Evolutionary conservation across 2,113 vertebrate species (phyloP).

Genomic region (Gambusia holbrooki): DNA sequence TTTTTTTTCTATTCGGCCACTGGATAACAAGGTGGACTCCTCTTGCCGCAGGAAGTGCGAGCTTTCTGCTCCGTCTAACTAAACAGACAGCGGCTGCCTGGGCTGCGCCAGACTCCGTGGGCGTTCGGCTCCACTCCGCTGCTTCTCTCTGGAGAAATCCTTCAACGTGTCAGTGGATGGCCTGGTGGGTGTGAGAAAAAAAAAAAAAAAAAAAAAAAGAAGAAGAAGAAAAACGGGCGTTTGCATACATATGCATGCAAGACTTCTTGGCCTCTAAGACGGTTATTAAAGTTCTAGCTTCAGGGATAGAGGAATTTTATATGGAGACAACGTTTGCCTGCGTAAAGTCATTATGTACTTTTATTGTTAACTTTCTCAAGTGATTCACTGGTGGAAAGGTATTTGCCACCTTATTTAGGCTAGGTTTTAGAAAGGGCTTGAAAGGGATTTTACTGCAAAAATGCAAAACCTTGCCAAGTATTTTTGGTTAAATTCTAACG

Average conservation of each 20-base stretch:
- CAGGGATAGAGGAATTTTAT: conserved; percentile 47
- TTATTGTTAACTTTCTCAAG: conserved; percentile 47
- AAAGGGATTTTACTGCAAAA: too few relatives aligned
- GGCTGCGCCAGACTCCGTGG: conserved; percentile 51
- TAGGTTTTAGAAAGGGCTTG: too few relatives aligned
- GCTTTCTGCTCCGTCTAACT: conserved; percentile 53
- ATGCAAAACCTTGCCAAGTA: too few relatives aligned
- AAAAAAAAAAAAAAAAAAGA: neutral
- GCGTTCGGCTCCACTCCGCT: conserved; percentile 56
- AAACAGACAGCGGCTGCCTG: conserved; percentile 44
- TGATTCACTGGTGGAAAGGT: conserved; percentile 32
- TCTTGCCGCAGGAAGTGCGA: conserved; percentile 48
- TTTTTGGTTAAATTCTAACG: too few relatives aligned
- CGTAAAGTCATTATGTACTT: conserved; percentile 45
- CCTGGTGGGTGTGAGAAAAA: conserved; percentile 46
- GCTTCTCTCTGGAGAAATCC: conserved; percentile 47
- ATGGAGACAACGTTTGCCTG: conserved; percentile 53
- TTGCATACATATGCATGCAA: conserved; percentile 49
- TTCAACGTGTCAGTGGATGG: conserved; percentile 43
- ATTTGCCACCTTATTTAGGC: conserved; percentile 43
- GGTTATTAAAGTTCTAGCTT: conserved; percentile 39
- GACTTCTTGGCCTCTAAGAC: conserved; percentile 25
- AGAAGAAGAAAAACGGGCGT: conserved; percentile 6
- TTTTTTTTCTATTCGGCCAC: conserved; percentile 20
- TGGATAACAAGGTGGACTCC: conserved; percentile 65